A percentile compares a stretch with the other conserved stretches of the same genome.
Conservation (phyloP, 2,113 vertebrate genomes). For the Irena cyanogastra region DNA sequence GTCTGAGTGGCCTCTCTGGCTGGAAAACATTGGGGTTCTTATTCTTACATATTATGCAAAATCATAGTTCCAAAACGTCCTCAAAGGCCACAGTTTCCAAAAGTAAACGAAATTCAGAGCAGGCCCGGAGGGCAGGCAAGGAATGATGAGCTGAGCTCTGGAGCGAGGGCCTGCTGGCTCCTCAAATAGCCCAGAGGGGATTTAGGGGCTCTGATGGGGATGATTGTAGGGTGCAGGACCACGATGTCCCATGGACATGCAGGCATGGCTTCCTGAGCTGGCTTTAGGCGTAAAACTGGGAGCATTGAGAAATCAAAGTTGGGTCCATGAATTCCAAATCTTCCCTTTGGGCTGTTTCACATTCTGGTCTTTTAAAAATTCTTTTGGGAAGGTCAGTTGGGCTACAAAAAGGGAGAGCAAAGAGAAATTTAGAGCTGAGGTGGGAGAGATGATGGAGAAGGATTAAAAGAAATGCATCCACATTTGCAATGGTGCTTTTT, state of each 20-base stretch:
- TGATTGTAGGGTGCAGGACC: fast-evolving
- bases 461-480: neutral
- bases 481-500: fast-evolving
- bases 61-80: fast-evolving
- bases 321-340: neutral
- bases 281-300: neutral
- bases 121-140: fast-evolving
- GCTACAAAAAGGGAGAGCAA: neutral
- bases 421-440: neutral
- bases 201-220: neutral
- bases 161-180: neutral
- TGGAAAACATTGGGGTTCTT: fast-evolving
- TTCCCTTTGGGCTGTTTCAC: neutral
- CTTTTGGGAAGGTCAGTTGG: neutral
- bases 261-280: neutral
- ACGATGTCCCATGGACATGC: fast-evolving
- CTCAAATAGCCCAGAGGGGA: neutral
- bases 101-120: neutral
- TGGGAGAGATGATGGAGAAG: neutral
- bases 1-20: neutral
- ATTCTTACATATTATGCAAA: neutral
- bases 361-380: fast-evolving
- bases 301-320: neutral
- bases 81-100: fast-evolving
- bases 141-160: fast-evolving